Conservation (phyloP, 2,113 vertebrate genomes). For the Oriolus oriolus region DNA sequence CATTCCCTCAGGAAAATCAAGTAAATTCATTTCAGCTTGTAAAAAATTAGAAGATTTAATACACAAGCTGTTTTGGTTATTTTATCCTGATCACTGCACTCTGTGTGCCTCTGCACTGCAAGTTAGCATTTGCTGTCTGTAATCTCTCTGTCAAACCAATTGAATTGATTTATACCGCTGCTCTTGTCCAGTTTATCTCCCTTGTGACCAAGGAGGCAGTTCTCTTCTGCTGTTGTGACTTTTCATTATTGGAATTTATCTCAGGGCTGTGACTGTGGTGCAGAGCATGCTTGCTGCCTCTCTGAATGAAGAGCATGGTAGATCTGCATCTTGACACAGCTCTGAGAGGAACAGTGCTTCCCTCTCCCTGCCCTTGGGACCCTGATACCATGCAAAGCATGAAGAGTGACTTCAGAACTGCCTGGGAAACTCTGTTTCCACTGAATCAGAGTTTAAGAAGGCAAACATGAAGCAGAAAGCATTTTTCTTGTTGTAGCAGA, state of each 20-base stretch:
- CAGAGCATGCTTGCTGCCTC: accelerated
- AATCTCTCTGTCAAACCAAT: not conserved
- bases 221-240: not conserved
- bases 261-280: not conserved
- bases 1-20: not conserved
- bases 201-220: not conserved
- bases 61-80: not conserved
- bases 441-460: not conserved
- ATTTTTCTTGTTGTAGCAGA: not conserved
- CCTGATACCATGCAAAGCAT: not conserved
- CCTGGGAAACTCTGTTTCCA: not conserved
- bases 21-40: not conserved
- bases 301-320: not conserved
- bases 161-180: not conserved
- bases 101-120: not conserved
- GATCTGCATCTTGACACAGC: not conserved
- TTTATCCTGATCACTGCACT: not conserved
- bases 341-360: not conserved
- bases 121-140: not conserved
- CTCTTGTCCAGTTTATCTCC: not conserved
- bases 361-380: not conserved
- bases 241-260: not conserved
- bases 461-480: not conserved
- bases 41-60: not conserved
- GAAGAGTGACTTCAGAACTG: not conserved